Base-by-base conservation (phyloP, 2,888 invertebrate genomes). In the Vannuccia rotundouncinata region DNA sequence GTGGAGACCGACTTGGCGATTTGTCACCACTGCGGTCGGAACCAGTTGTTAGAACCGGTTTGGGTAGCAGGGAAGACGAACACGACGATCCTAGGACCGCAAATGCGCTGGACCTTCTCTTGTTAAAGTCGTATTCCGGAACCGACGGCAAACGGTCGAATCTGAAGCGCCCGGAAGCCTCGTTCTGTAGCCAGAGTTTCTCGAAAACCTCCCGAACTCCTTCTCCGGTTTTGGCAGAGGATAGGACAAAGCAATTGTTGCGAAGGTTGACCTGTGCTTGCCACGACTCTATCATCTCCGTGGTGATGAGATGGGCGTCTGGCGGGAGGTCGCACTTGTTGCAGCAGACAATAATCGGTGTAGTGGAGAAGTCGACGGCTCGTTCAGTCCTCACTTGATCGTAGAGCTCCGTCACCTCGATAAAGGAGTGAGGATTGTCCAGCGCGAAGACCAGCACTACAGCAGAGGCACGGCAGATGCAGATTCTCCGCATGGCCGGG, bases 401-500 rank as follows among this genome's bases (percentile, higher is more conserved):
- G 5, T 74, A 30, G 10, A 79, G 29, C 29, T 75, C 29, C 2
- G 66, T 29, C 2, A 81, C 29, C 59, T 60, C 59, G 0, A 29
- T 31, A 28, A 81, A 80, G 5, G 81, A 81, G 17, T 80, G 66
- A 22, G 22, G 30, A 27, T 81, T 74, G 25, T 81, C 73, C 13
- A 80, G 29, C 22, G 81, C 59, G 73, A 59, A 81, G 2, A 81
- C 81, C 29, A 81, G 30, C 59, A 80, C 74, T 25, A 80, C 27
- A 27, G 81, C 81, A 29, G 66, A 28, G 17, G 79, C 81, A 5
- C 66, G 60, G 28, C 73, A 60, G 29, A 81, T 81, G 30, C 79
- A 80, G 5, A 80, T 25, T 31, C 81, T 22, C n/a, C 79, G 80
- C 81, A 81, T 80, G 13, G 79, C 79, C 17, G 81, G 78, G 73